Evolutionary conservation across 2,797 vertebrate genomes (phyloP).

Genomic region (Emydoidea blandingii): DNA sequence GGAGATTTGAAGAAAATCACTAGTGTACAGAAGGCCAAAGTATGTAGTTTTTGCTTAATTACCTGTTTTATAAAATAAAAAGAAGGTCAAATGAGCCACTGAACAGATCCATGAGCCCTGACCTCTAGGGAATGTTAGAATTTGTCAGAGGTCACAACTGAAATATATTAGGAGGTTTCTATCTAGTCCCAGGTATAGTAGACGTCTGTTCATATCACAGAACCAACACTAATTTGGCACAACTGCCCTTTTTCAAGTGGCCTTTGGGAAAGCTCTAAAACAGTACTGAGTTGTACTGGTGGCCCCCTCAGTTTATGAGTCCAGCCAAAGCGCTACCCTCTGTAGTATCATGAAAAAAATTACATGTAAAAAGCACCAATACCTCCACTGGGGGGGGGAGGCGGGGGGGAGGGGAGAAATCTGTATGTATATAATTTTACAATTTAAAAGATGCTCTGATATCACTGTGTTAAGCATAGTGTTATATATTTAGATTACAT

Average conservation of each 20-base stretch:
- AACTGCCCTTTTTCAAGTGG: background rate
- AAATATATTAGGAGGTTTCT: background rate
- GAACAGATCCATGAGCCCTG: background rate
- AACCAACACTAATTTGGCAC: background rate
- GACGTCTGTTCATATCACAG: background rate
- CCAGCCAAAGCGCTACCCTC: background rate
- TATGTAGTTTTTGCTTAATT: background rate
- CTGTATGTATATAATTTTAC: fast-evolving
- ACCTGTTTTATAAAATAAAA: background rate
- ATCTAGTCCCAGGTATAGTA: background rate
- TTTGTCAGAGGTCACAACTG: background rate
- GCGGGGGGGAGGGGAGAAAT: background rate
- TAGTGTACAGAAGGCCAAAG: background rate
- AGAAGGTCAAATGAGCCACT: background rate
- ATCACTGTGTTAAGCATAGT: background rate
- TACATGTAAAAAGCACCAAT: background rate
- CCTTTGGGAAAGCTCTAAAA: background rate
- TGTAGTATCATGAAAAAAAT: background rate
- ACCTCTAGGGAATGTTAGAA: background rate
- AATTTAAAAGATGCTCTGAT: background rate
- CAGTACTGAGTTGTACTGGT: background rate
- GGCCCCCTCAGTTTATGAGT: background rate
- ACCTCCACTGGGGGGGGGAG: background rate
- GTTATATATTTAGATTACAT: background rate
- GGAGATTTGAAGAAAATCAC: background rate